phyloP scores from a whole-genome alignment of 92 coral and sea anemone species.

The Paragorgia papillata region DNA sequence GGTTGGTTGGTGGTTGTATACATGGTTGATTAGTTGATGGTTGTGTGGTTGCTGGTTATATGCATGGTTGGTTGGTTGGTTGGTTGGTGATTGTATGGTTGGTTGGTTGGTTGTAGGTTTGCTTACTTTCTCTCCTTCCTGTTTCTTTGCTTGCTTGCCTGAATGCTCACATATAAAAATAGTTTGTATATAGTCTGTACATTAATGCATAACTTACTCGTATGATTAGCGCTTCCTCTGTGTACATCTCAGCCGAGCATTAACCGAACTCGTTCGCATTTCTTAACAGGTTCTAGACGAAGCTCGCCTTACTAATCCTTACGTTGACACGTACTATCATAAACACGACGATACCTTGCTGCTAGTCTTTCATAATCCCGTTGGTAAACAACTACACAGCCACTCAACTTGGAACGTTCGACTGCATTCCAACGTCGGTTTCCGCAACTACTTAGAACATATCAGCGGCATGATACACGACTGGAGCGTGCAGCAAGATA shows the following conservation, averaged over 20 bases:
- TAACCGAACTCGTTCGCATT: neutral
- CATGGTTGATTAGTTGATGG: neutral
- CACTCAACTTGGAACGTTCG: constrained; percentile 74
- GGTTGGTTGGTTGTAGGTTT: neutral
- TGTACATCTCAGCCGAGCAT: too few relatives aligned
- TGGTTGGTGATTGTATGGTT: neutral
- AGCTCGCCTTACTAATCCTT: constrained; percentile 72
- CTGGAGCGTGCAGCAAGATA: constrained; percentile 52
- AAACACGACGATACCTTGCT: constrained; percentile 87
- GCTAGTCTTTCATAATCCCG: constrained; percentile 87
- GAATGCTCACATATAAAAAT: too few relatives aligned
- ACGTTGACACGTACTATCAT: constrained; percentile 91
- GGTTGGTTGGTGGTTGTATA: neutral
- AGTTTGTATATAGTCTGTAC: too few relatives aligned
- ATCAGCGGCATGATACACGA: constrained; percentile 31
- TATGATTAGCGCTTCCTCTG: too few relatives aligned
- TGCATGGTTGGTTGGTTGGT: neutral
- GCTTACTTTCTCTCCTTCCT: too few relatives aligned
- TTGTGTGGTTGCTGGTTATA: neutral
- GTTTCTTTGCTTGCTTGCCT: too few relatives aligned
- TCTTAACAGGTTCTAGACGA: constrained; percentile 74
- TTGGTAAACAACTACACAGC: constrained; percentile 68
- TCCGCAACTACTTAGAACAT: constrained; percentile 97
- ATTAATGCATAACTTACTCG: too few relatives aligned
- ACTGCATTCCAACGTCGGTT: constrained; percentile 97